phyloP scores from a whole-genome alignment of 1,140 invertebrate species.

The Chironomus striatipennis region DNA sequence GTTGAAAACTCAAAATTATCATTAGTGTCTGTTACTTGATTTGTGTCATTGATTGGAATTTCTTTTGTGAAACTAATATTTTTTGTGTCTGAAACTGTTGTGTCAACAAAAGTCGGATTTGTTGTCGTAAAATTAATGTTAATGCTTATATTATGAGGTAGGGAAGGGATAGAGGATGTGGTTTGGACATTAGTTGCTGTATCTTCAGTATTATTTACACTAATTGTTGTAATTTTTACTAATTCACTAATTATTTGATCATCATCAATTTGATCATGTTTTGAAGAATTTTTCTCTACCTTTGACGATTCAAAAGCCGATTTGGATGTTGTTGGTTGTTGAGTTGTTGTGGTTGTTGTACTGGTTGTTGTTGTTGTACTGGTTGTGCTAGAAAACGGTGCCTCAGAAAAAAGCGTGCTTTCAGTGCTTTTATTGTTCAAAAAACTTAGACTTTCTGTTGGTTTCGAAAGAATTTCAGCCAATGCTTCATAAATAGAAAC shows the following conservation, averaged over 20 bases:
- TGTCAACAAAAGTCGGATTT: no score
- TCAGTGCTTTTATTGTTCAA: neutral
- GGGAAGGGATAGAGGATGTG: no score
- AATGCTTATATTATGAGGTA: no score
- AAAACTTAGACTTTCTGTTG: constrained; percentile 26
- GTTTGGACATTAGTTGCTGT: neutral
- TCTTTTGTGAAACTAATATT: no score
- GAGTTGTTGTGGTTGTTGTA: constrained; percentile 18
- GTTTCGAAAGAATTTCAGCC: constrained; percentile 42
- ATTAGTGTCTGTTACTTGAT: no score
- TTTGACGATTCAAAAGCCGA: neutral
- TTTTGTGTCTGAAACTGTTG: no score
- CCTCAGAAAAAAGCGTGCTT: constrained; percentile 15
- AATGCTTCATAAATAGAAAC: constrained; percentile 48
- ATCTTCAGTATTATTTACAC: neutral
- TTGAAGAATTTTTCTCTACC: neutral
- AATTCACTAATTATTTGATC: no score
- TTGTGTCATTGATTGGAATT: no score
- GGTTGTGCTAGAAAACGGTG: neutral
- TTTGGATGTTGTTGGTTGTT: neutral
- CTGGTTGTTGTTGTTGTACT: constrained; percentile 23
- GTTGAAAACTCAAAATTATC: no score
- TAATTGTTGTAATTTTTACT: neutral
- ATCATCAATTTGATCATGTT: no score
- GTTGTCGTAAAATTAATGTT: neutral